Percentiles rank a stretch among this genome's conserved stretches.
These are phyloP conservation scores for Ophion obscuratus DNA, from an alignment of 2,888 invertebrate species.

Conservation along the genomic window DNA sequence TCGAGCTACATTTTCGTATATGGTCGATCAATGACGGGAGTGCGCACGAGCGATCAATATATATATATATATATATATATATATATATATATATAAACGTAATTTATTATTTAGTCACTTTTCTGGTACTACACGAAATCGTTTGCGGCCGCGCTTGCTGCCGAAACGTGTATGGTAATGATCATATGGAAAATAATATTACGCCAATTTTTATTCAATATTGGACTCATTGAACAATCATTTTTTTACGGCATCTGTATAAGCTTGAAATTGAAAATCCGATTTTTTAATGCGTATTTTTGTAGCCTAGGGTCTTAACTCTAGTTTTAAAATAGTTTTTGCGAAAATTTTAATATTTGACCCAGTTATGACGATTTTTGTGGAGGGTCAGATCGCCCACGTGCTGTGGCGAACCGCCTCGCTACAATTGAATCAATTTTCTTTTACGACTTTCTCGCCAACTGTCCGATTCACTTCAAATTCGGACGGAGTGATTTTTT, in stretches of 20 bases:
- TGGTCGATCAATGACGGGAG: constrained; percentile 39
- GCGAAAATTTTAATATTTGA: too few species aligned
- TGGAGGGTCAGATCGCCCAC: too few species aligned
- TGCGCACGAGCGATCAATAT: not conserved
- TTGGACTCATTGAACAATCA: not conserved
- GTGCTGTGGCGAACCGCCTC: too few species aligned
- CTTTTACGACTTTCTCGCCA: too few species aligned
- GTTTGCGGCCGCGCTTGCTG: constrained; percentile 3
- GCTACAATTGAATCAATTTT: too few species aligned
- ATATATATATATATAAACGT: constrained; percentile 4
- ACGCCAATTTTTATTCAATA: not conserved
- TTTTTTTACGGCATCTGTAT: not conserved
- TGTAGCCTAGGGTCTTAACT: too few species aligned
- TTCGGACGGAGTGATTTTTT: too few species aligned
- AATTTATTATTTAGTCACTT: constrained; percentile 39
- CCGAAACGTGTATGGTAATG: not conserved
- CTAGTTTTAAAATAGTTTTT: too few species aligned
- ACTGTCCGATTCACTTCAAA: too few species aligned
- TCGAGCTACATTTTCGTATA: constrained; percentile 43
- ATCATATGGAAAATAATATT: not conserved
- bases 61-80: not conserved
- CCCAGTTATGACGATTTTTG: too few species aligned
- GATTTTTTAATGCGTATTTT: too few species aligned
- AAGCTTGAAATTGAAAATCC: too few species aligned
- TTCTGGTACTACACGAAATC: constrained; percentile 1